Conservation (phyloP, 2,113 vertebrate genomes). For the Anser cygnoides region DNA sequence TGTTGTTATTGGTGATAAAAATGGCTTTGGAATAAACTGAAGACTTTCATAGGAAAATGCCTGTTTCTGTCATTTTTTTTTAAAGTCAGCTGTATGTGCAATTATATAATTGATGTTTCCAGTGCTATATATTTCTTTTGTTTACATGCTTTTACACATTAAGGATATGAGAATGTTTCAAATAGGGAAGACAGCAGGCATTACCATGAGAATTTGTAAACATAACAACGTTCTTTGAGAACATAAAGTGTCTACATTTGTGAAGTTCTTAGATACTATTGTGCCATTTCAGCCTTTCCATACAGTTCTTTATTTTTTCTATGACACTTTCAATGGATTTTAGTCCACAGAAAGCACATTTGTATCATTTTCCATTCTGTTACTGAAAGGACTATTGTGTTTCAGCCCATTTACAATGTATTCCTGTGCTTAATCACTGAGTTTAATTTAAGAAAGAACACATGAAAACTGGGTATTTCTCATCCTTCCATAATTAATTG, state of each 20-base stretch:
- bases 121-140: not conserved
- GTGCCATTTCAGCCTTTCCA: not conserved
- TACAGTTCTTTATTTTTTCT: not conserved
- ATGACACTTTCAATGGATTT: not conserved
- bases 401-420: not conserved
- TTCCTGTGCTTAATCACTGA: not conserved
- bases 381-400: rapidly evolving
- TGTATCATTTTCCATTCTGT: not conserved
- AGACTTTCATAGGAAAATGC: not conserved
- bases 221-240: not conserved
- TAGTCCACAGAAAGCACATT: not conserved
- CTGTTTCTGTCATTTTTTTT: not conserved
- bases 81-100: not conserved
- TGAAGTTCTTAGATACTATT: not conserved
- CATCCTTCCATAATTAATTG: not conserved
- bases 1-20: constrained; percentile 29
- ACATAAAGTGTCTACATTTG: not conserved
- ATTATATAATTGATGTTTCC: not conserved
- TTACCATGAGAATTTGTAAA: not conserved
- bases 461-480: not conserved
- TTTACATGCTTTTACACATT: not conserved
- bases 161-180: not conserved
- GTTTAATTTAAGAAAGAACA: not conserved
- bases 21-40: constrained; percentile 12
- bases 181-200: not conserved